Evolutionary conservation across 2,888 invertebrate species (phyloP).

Genomic region (Kuschelorhynchus macadamiae): DNA sequence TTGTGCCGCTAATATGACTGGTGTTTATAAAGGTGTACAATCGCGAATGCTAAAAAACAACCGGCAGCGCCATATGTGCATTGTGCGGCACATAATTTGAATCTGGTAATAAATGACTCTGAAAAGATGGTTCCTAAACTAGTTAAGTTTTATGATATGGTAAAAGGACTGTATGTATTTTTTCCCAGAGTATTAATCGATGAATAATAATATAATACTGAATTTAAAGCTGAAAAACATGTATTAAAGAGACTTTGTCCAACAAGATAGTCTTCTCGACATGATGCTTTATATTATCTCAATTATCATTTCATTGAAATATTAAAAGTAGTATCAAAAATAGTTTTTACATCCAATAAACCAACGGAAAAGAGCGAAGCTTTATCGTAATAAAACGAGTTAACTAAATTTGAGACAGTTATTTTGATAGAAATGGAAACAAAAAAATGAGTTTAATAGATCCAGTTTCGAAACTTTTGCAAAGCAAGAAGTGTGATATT

Average conservation of each 20-base stretch:
- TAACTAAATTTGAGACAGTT: conserved; percentile 1
- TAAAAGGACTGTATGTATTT: conserved; percentile 1
- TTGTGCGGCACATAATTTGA: conserved; percentile 2
- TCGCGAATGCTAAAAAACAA: background rate
- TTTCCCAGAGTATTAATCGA: too few relatives aligned
- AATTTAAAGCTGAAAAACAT: conserved; percentile 1
- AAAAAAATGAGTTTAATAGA: background rate
- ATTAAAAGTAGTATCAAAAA: background rate
- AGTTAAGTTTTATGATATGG: background rate
- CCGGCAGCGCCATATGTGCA: background rate
- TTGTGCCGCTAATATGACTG: too few relatives aligned
- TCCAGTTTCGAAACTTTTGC: conserved; percentile 1
- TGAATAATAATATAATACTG: background rate
- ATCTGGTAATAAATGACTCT: conserved; percentile 2
- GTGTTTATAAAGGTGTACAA: background rate
- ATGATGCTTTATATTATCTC: conserved; percentile 1
- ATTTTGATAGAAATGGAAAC: background rate
- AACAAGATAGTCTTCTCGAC: conserved; percentile 1
- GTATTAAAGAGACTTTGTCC: background rate
- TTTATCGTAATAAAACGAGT: background rate
- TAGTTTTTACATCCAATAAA: background rate
- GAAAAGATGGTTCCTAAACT: background rate
- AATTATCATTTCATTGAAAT: background rate
- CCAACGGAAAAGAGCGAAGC: background rate
- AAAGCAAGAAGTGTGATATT: background rate